phyloP scores from a whole-genome alignment of 2,113 vertebrate species.

The Peromyscus californicus region DNA sequence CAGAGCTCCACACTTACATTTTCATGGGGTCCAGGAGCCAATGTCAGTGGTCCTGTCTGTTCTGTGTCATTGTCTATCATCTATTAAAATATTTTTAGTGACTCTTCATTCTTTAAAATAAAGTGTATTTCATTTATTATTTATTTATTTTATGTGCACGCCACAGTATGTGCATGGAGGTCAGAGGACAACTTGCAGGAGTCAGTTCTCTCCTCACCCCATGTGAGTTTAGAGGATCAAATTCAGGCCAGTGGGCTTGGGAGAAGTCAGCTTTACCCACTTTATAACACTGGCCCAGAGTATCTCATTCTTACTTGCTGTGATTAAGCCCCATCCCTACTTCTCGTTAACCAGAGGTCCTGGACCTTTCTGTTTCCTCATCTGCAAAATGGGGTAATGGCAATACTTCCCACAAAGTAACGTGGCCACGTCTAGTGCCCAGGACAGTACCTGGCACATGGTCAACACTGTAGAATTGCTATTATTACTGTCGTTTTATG shows the following conservation, averaged over 20 bases:
- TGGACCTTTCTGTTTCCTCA: neutral
- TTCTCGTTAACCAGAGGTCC: neutral
- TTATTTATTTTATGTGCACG: neutral
- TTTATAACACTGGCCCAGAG: neutral
- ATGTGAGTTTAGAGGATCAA: neutral
- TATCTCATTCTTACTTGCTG: neutral
- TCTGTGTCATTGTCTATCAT: neutral
- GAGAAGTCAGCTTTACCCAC: neutral
- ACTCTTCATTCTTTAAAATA: no score
- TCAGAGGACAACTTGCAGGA: neutral
- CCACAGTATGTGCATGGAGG: neutral
- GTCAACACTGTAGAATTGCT: neutral
- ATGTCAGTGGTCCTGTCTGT: neutral
- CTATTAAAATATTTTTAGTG: conserved; percentile 38
- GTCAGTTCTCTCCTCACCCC: neutral
- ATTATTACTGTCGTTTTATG: neutral
- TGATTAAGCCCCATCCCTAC: neutral
- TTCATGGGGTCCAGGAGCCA: neutral
- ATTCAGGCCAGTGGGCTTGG: neutral
- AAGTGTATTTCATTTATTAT: neutral
- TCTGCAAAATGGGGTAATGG: neutral
- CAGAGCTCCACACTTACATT: neutral
- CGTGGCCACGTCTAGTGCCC: no score
- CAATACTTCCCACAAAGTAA: neutral
- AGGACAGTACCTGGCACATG: neutral